Conservation (phyloP, 2,888 invertebrate species). For the Orthosia gothica region DNA sequence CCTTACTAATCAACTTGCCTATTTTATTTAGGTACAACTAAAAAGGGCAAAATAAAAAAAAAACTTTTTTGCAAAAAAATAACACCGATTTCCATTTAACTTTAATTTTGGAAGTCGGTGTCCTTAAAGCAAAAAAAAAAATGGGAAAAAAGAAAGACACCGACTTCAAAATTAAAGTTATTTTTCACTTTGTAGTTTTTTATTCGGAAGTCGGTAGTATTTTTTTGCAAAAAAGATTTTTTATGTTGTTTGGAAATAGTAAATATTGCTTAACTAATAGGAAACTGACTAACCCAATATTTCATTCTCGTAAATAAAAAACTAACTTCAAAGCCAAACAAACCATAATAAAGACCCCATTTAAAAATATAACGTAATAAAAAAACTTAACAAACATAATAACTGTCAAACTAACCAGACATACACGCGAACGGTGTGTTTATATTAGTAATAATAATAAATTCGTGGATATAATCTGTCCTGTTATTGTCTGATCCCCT, state of each 20-base stretch:
- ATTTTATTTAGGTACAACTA: too few relatives aligned
- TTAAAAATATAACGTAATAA: conserved; percentile 15
- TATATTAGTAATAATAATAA: conserved; percentile 83
- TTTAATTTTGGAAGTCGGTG: too few relatives aligned
- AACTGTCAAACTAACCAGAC: conserved; percentile 62
- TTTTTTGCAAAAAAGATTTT: too few relatives aligned
- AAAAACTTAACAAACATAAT: conserved; percentile 59
- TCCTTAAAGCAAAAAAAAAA: too few relatives aligned
- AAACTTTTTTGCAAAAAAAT: too few relatives aligned
- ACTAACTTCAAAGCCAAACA: background rate
- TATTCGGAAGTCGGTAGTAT: too few relatives aligned
- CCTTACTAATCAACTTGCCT: too few relatives aligned
- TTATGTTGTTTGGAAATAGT: background rate
- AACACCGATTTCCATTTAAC: too few relatives aligned
- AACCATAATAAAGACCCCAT: background rate
- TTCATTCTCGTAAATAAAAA: background rate
- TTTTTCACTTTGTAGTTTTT: too few relatives aligned
- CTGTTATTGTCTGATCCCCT: conserved; percentile 82
- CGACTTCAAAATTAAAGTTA: too few relatives aligned
- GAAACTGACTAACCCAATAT: background rate
- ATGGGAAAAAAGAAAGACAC: too few relatives aligned
- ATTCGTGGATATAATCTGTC: conserved; percentile 82
- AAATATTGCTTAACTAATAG: background rate
- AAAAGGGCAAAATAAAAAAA: too few relatives aligned
- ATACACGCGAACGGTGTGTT: conserved; percentile 81